A percentile compares a stretch with the other conserved stretches of the same genome.
Evolutionary conservation across 2,888 invertebrate genomes (phyloP).

Genomic region (Octodonta nipae): DNA sequence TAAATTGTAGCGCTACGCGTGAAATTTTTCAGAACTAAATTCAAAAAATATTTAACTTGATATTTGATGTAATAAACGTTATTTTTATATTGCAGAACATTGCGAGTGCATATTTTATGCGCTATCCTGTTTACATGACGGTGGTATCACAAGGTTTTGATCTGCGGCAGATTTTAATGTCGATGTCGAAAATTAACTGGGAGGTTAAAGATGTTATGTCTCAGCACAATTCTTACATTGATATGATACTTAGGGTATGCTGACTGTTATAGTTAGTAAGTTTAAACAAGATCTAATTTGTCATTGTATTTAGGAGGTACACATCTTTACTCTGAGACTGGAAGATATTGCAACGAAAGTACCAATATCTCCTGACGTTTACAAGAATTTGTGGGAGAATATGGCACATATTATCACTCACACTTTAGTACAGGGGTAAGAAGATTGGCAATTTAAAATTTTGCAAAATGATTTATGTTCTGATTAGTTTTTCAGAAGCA

Average conservation of each 20-base stretch:
- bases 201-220: slow-evolving; percentile 88
- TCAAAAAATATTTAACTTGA: no score
- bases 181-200: slow-evolving; percentile 93
- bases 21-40: no score
- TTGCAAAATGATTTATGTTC: no score
- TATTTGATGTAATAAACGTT: no score
- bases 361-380: slow-evolving; percentile 55
- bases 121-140: slow-evolving; percentile 76
- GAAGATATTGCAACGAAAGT: slow-evolving; percentile 58
- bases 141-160: slow-evolving; percentile 72
- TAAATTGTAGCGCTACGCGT: no score
- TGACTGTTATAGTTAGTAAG: slow-evolving; percentile 1
- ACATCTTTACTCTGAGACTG: slow-evolving; percentile 64
- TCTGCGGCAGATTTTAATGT: slow-evolving; percentile 55
- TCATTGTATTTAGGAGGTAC: slow-evolving; percentile 44
- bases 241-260: slow-evolving; percentile 52
- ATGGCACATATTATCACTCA: slow-evolving; percentile 75
- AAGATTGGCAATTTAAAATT: no score
- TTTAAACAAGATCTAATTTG: slow-evolving; percentile 3
- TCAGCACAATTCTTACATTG: slow-evolving; percentile 82
- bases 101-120: slow-evolving; percentile 55
- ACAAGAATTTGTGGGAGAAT: slow-evolving; percentile 71
- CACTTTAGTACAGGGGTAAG: slow-evolving; percentile 81
- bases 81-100: slow-evolving; percentile 44
- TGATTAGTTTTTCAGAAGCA: slow-evolving; percentile 66